These are phyloP conservation scores for Caenorhabditis panamensis DNA, from an alignment of 2,888 invertebrate species.

Conservation along the genomic window DNA sequence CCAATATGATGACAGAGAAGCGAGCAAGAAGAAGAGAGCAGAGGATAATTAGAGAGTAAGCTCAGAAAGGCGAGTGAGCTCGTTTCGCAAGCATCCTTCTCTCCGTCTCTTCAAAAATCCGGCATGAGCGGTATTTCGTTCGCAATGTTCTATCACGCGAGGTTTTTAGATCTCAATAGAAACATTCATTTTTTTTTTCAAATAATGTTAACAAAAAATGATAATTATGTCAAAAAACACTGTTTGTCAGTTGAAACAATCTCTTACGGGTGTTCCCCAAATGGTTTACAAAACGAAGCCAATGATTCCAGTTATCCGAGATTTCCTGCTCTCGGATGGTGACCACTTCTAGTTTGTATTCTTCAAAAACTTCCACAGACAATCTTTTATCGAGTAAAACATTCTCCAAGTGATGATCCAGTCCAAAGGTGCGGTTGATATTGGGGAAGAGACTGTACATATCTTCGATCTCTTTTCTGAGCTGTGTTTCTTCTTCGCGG, in stretches of 20 bases:
- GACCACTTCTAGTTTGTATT: not conserved
- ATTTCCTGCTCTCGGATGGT: not conserved
- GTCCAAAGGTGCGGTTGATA: not conserved
- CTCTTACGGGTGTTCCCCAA: not conserved
- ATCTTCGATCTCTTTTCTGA: not conserved
- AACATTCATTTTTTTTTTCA: too few relatives aligned
- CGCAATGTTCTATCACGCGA: too few relatives aligned
- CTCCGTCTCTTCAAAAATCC: too few relatives aligned
- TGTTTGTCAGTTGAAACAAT: not conserved
- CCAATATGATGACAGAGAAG: too few relatives aligned
- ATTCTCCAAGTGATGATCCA: not conserved
- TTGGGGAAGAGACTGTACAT: not conserved
- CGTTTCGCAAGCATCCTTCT: too few relatives aligned
- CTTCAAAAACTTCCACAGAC: not conserved
- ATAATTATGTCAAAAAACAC: not conserved
- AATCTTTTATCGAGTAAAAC: not conserved
- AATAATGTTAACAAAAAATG: not conserved
- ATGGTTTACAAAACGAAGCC: not conserved
- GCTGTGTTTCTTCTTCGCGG: not conserved
- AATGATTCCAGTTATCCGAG: not conserved
- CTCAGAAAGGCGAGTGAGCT: too few relatives aligned
- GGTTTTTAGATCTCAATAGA: too few relatives aligned
- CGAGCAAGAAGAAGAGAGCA: too few relatives aligned
- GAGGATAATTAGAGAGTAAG: too few relatives aligned
- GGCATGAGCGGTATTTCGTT: too few relatives aligned